Evolutionary conservation across 2,888 invertebrate species (phyloP), one percentile per base, ranked within the genome.

Genomic region (Drosophila neutralis): DNA sequence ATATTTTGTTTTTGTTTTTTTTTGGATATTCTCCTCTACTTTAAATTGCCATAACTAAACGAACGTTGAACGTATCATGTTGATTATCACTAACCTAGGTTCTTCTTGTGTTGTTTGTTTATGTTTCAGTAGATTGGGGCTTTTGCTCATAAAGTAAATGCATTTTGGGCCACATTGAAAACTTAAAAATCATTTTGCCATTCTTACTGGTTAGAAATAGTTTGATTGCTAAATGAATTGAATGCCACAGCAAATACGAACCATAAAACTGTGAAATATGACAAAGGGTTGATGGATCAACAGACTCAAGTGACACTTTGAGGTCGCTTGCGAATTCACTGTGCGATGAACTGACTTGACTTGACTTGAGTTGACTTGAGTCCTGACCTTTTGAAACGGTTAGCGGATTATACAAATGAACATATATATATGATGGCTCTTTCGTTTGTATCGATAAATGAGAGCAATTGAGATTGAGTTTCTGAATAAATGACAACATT

Each of bases 21-120:
- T 35, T 38, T 53, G n/a, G 35, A 11, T 49, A 48, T 51, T 36
- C 33, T 62, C 36, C 58, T 40, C 69, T 68, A 69, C 53, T 64
- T 69, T 61, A 61, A 74, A 87, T 87, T 87, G 65, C 74, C 87
- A 84, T 87, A 84, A 87, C 87, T 83, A 89, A 84, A 83, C 73
- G 84, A 80, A 88, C 84, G 87, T 89, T 88, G 73, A 89, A 84
- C 89, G 87, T 84, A 76, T 89, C 84, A 76, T 89, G 73, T 69
- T 79, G 84, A 81, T 83, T 89, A 89, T 86, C 85, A 86, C 85
- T 86, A 86, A 86, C 85, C 85, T 86, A 86, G 71, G 6, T 60
- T 13, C 21, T 49, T 7, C 24, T 36, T 36, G n/a, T 52, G 48
- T 31, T 33, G 48, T 36, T 33, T 54, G 40, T 29, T 35, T 53